Conservation (phyloP, 2,888 invertebrate genomes). For the Cenopis cana region DNA sequence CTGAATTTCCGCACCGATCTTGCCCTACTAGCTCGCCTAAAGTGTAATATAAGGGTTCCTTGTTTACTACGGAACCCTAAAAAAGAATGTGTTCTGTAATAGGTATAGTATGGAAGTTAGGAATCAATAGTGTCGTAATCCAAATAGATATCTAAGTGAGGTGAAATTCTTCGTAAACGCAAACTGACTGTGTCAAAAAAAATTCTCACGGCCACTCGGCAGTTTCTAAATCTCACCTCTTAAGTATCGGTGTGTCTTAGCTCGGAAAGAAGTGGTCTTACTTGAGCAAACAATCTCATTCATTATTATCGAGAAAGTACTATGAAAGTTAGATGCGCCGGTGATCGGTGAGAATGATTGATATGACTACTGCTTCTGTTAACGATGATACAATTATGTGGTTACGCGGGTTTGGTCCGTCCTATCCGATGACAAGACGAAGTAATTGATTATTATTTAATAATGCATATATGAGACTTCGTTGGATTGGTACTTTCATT, state of each 20-base stretch:
- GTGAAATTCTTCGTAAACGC: slow-evolving; percentile 9
- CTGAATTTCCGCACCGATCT: too few relatives aligned
- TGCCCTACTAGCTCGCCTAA: too few relatives aligned
- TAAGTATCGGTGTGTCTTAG: slow-evolving; percentile 36
- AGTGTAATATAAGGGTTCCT: too few relatives aligned
- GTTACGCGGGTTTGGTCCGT: slow-evolving; percentile 39
- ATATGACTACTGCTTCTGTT: slow-evolving; percentile 61
- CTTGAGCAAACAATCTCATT: slow-evolving; percentile 60
- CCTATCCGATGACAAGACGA: slow-evolving; percentile 21
- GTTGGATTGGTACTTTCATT: not conserved
- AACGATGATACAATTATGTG: slow-evolving; percentile 58
- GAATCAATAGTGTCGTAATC: not conserved
- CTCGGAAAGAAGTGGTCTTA: slow-evolving; percentile 47
- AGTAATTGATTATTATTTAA: slow-evolving; percentile 22
- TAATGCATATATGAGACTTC: not conserved
- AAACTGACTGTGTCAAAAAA: slow-evolving; percentile 32
- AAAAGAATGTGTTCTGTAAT: too few relatives aligned
- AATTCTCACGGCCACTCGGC: slow-evolving; percentile 36
- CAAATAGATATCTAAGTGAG: too few relatives aligned
- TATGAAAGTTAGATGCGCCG: slow-evolving; percentile 58
- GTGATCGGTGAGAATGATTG: slow-evolving; percentile 63
- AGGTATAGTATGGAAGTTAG: not conserved
- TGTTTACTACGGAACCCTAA: too few relatives aligned
- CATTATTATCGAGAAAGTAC: slow-evolving; percentile 66
- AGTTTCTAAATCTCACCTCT: slow-evolving; percentile 40